Evolutionary conservation across 1,140 invertebrate species (phyloP), one percentile per base, ranked within the genome.

Genomic region (Thaumetopoea pityocampa): DNA sequence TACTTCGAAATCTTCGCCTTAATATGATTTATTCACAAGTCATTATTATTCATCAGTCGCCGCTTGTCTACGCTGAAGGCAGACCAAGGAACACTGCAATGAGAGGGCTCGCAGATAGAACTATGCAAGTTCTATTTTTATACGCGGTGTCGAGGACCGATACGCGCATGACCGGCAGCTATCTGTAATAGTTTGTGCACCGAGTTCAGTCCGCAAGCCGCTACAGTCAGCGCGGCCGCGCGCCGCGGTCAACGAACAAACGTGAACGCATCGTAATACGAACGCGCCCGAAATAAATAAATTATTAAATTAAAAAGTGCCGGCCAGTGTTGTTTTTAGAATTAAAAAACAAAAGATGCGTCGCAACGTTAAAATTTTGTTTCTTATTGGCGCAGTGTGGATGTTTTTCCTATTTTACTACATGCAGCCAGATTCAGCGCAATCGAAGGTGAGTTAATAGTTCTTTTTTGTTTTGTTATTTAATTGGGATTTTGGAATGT

Each of bases 341-440:
- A 35, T 47, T 46, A 51, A 46, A 16, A 47, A 41, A 27, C 36
- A 12, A 12, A 79, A 64, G 67, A 83, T 83, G 79, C 48, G 79
- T 18, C 72, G 79, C 4, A 83, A 83, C 51, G 53, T 83, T 17
- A 83, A 83, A 61, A 69, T 83, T 23, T 30, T 80, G 42, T 79
- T 72, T 49, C 46, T 79, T 9, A 40, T 80, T 6, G 76, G 58
- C 18, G 60, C 61, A 22, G 79, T 66, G 23, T 83, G 79, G 79
- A 71, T 80, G 52, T 77, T 80, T 48, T 65, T 70, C 41, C 43
- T 83, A 33, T 77, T 83, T 34, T 83, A 80, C 55, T 80, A 67
- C 50, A 80, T 79, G 72, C 79, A 83, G 41, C 63, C 73, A 24
- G 79, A 80, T 24, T 51, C 71, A 1, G 22, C 57, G 15, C 67